Conservation (phyloP, 1,140 invertebrate genomes). For the Scylla paramamosain region DNA sequence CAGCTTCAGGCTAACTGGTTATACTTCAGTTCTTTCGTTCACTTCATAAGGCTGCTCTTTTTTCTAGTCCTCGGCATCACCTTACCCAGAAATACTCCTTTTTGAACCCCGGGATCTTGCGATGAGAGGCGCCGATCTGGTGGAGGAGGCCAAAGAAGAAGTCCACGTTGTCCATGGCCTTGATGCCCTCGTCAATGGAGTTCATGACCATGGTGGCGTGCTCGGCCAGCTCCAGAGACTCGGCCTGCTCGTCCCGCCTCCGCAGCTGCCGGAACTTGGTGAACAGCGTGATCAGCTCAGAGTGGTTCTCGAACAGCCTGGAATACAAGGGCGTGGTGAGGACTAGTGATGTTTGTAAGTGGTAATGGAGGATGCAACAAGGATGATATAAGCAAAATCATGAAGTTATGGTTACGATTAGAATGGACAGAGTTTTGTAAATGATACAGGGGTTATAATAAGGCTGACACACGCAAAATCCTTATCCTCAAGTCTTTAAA, state of each 20-base stretch:
- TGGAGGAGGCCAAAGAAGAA: slow-evolving; percentile 90
- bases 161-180: slow-evolving; percentile 90
- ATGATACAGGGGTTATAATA: too few species aligned
- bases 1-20: neutral
- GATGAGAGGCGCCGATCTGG: slow-evolving; percentile 90
- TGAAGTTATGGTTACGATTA: too few species aligned
- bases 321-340: neutral
- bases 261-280: slow-evolving; percentile 88
- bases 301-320: slow-evolving; percentile 94
- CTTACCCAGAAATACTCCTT: slow-evolving; percentile 80
- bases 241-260: slow-evolving; percentile 89
- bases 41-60: neutral
- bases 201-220: slow-evolving; percentile 94
- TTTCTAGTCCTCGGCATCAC: neutral
- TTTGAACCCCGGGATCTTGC: slow-evolving; percentile 91
- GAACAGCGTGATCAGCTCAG: slow-evolving; percentile 90
- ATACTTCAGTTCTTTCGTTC: neutral
- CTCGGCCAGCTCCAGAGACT: slow-evolving; percentile 88
- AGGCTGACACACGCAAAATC: too few species aligned
- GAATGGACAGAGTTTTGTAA: too few species aligned
- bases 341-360: too few species aligned
- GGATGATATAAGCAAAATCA: too few species aligned
- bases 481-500: too few species aligned
- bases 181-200: slow-evolving; percentile 90
- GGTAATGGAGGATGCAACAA: too few species aligned